These are phyloP conservation scores for Numenius phaeopus DNA, from an alignment of 2,797 vertebrate species.

Conservation along the genomic window DNA sequence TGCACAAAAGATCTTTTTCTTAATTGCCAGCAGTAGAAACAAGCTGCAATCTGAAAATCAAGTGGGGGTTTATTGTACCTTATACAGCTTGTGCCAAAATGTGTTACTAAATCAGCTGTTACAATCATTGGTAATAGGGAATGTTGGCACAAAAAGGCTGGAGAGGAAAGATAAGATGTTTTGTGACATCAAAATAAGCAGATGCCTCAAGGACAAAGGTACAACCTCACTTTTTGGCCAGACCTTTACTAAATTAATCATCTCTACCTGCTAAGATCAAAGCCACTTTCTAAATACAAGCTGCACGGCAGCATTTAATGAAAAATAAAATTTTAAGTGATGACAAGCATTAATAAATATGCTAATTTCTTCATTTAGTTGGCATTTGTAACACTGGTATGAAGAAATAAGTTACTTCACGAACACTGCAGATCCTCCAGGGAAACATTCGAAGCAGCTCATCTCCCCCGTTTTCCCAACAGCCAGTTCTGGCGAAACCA, in stretches of 20 bases:
- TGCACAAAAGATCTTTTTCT: neutral
- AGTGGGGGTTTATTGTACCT: neutral
- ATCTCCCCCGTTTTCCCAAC: neutral
- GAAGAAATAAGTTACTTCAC: neutral
- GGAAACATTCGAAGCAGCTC: neutral
- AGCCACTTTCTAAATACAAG: neutral
- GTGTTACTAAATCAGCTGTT: neutral
- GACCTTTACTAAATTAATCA: neutral
- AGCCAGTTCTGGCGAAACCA: neutral
- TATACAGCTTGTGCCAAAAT: neutral
- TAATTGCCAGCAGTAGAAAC: neutral
- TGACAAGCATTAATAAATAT: conserved; percentile 29
- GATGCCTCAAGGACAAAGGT: conserved; percentile 3
- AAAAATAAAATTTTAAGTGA: neutral
- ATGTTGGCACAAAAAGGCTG: neutral
- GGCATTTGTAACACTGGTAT: neutral
- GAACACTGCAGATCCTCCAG: neutral
- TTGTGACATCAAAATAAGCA: neutral
- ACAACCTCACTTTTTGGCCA: neutral
- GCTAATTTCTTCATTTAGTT: conserved; percentile 4
- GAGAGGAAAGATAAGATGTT: neutral
- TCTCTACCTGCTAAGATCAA: neutral
- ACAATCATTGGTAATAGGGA: neutral
- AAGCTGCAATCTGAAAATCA: neutral
- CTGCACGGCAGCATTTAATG: neutral